Percentiles rank a stretch among this genome's conserved stretches.
These are phyloP conservation scores for Geothlypis trichas DNA, from an alignment of 2,113 vertebrate species.

Conservation along the genomic window DNA sequence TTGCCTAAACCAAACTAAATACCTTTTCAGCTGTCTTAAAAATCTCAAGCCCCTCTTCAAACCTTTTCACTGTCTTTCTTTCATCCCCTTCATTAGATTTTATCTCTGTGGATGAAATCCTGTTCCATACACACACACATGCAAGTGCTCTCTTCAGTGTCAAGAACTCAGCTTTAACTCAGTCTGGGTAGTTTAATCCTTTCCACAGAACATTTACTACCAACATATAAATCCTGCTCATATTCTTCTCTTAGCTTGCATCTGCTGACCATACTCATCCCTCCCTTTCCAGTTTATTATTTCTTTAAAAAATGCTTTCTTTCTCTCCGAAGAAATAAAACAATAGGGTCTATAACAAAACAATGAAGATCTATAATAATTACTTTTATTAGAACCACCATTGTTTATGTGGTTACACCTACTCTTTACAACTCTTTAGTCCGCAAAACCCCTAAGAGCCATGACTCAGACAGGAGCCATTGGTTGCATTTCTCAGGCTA, in stretches of 20 bases:
- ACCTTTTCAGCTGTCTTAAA: neutral
- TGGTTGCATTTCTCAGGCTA: neutral
- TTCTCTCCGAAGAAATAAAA: neutral
- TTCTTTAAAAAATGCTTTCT: neutral
- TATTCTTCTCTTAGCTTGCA: neutral
- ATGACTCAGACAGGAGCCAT: neutral
- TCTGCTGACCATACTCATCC: neutral
- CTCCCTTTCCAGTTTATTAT: neutral
- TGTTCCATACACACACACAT: neutral
- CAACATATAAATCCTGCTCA: rapidly evolving
- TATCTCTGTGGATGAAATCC: neutral
- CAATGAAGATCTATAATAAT: neutral
- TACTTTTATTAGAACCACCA: neutral
- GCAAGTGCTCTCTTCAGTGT: neutral
- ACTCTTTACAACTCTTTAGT: neutral
- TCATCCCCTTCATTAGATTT: neutral
- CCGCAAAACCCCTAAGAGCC: neutral
- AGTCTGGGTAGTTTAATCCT: neutral
- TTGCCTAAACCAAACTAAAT: neutral
- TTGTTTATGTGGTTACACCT: neutral
- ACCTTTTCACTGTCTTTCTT: neutral
- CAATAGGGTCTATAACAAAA: neutral
- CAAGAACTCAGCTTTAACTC: neutral
- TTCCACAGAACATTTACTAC: neutral
- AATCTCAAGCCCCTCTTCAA: neutral